Conservation (phyloP, 2,797 vertebrate genomes). For the Crenuchus spilurus region DNA sequence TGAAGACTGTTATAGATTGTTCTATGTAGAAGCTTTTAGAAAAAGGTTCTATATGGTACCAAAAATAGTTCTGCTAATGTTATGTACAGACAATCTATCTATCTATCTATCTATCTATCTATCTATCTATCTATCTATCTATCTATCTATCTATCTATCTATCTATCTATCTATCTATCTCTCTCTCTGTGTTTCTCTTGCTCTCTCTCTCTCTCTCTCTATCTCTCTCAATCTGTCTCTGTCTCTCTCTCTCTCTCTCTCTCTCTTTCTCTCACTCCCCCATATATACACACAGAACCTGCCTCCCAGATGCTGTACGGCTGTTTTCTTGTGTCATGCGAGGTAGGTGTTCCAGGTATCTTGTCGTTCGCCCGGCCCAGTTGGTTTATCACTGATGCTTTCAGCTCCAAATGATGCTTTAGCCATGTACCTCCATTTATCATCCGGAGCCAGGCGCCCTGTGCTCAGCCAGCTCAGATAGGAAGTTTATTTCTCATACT, state of each 20-base stretch:
- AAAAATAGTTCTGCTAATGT: too few relatives aligned
- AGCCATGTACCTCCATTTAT: slow-evolving; percentile 66
- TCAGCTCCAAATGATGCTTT: slow-evolving; percentile 58
- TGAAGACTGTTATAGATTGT: too few relatives aligned
- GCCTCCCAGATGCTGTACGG: slow-evolving; percentile 45
- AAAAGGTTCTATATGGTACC: too few relatives aligned
- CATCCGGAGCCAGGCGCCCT: slow-evolving; percentile 56
- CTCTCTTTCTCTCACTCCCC: neutral
- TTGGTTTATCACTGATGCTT: slow-evolving; percentile 64
- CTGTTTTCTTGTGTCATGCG: slow-evolving; percentile 51
- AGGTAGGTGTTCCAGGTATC: slow-evolving; percentile 55
- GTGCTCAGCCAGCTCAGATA: slow-evolving; percentile 49
- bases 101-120: too few relatives aligned
- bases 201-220: neutral
- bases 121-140: too few relatives aligned
- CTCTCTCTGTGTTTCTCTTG: too few relatives aligned
- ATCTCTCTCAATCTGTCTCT: neutral
- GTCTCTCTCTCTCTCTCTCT: neutral
- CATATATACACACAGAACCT: slow-evolving; percentile 13
- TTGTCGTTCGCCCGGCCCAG: slow-evolving; percentile 51
- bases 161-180: too few relatives aligned
- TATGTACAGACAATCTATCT: too few relatives aligned
- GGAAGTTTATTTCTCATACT: slow-evolving; percentile 50
- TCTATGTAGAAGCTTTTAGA: too few relatives aligned
- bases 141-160: too few relatives aligned